Conservation (phyloP, 2,797 vertebrate genomes). For the Pangasius larnaudii region DNA sequence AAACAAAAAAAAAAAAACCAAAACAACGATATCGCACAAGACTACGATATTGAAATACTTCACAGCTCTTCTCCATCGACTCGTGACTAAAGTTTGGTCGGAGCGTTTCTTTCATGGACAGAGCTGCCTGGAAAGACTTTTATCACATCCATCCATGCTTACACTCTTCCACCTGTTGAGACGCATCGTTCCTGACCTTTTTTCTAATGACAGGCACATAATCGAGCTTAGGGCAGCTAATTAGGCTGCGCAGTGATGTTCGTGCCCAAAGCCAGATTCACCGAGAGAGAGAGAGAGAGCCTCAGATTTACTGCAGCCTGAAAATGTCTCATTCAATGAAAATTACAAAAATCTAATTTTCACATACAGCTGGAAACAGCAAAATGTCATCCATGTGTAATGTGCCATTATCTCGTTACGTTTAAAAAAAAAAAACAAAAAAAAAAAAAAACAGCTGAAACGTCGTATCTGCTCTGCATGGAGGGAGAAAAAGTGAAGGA, state of each 20-base stretch:
- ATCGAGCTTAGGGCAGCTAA: too few relatives aligned
- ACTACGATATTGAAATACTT: background rate
- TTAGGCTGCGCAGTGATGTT: background rate
- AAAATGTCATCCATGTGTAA: background rate
- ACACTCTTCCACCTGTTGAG: background rate
- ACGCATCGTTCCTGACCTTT: constrained; percentile 12
- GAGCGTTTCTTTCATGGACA: background rate
- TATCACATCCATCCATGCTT: background rate
- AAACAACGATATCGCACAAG: background rate
- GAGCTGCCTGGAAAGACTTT: background rate
- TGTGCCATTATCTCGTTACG: background rate
- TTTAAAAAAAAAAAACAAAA: background rate
- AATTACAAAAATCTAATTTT: background rate
- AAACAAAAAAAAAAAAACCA: background rate
- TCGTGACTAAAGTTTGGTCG: background rate
- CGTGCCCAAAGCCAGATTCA: background rate
- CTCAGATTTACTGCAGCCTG: too few relatives aligned
- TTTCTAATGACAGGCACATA: too few relatives aligned
- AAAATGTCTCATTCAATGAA: background rate
- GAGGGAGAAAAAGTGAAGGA: background rate
- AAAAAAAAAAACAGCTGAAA: background rate
- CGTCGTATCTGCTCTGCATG: background rate
- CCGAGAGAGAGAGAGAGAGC: too few relatives aligned
- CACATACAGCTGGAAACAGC: background rate
- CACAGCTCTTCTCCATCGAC: background rate